A percentile compares a stretch with the other conserved stretches of the same genome.
Evolutionary conservation across 1,140 invertebrate genomes (phyloP).

Genomic region (Leptinotarsa undecemlineata): DNA sequence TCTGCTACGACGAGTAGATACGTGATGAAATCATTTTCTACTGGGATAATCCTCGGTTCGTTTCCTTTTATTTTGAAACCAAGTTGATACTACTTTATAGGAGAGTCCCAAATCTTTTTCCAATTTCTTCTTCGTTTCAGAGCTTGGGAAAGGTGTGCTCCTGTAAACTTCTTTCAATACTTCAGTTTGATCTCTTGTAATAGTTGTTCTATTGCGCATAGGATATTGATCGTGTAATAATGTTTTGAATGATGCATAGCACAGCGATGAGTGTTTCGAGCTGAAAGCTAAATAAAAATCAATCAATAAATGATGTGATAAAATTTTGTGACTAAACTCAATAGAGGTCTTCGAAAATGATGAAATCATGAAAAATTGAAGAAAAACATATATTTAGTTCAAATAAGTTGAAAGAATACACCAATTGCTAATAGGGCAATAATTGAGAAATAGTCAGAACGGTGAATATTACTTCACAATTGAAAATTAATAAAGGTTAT

Average conservation of each 20-base stretch:
- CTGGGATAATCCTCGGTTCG: neutral
- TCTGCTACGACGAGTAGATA: too few species aligned
- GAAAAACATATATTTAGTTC: too few species aligned
- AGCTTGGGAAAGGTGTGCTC: neutral
- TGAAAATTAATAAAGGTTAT: too few species aligned
- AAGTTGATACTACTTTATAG: conserved; percentile 4
- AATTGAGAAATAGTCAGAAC: too few species aligned
- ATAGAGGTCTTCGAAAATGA: too few species aligned
- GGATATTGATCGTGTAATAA: neutral
- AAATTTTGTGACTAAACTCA: neutral
- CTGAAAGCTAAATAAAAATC: neutral
- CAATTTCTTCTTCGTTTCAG: neutral
- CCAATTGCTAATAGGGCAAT: too few species aligned
- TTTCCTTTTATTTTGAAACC: conserved; percentile 9
- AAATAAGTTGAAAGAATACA: too few species aligned
- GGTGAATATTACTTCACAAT: too few species aligned
- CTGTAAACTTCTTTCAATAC: neutral
- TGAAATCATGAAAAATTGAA: too few species aligned
- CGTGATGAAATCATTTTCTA: neutral
- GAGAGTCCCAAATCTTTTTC: neutral
- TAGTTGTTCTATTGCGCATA: conserved; percentile 4
- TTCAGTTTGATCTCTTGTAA: neutral
- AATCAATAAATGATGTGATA: neutral
- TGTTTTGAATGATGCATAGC: neutral
- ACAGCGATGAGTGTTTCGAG: too few species aligned